Evolutionary conservation across 2,888 invertebrate species (phyloP), one percentile per base, ranked within the genome.

Genomic region (Synergus japonicus): DNA sequence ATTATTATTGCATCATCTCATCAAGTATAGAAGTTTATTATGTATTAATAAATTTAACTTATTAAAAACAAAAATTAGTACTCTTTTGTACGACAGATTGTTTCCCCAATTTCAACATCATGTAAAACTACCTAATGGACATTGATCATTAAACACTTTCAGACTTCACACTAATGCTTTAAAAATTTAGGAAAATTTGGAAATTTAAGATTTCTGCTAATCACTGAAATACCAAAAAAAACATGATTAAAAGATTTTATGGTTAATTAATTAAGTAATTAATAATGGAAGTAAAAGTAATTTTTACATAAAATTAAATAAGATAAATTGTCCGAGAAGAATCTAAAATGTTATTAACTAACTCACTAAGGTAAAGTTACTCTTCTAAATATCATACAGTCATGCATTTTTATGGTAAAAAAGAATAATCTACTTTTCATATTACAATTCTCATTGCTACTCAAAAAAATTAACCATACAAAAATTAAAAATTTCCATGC

Each of bases 161-260:
- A 63, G 13, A 5, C 29, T 63, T 63, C 29, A 13, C 63, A 63
- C 4, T 3, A 29, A 58, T 3, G 18, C 22, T 29, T 29, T 1
- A 29, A 10, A 63, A 29, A 4, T 5, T 63, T 5, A 4, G 22
- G 60, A 22, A 22, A 22, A 60, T 60, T 22, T 12, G 2, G 15
- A 22, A 60, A 22, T 5, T 37, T 37, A 5, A 37, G 37, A 37
- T 37, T 37, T 37, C 37, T 37, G 7, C 37, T 5, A 37, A 5
- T 37, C 60, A 60, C 60, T 60, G 60, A 60, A 60, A 18, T 60
- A 60, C 60, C 7, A 37, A 60, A 22, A n/a, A 54, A 22, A 22
- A 60, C 60, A 60, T 22, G 18, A 60, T 60, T 22, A 60, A 22
- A 60, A 60, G 60, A 22, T 60, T 60, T 60, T 10, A 60, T 60